Evolutionary conservation across 2,797 vertebrate genomes (phyloP), one percentile per base, ranked within the genome.

Genomic region (Brotula barbata): DNA sequence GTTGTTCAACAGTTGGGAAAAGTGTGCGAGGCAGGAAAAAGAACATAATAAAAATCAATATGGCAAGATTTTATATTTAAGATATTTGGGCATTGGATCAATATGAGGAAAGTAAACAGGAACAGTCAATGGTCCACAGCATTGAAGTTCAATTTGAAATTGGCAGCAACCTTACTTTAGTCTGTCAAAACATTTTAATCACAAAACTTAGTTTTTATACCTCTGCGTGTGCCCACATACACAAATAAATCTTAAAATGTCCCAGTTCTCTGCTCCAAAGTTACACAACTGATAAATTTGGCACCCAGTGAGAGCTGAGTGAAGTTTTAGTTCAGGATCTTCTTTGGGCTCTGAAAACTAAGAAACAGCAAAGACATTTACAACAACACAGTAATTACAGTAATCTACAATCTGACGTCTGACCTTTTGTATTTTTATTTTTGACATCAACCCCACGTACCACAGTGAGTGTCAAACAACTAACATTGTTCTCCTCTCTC

Each of bases 91-190:
- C 12, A 75, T 70, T 57, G 71, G 65, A 72, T 81, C 41, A 70
- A 39, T 74, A 53, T 54, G 16, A 60, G 50, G 61, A 77, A 77
- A 77, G 75, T 84, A 83, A 87, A 85, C 71, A 59, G 31, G 31
- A 7, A 37, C 2, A 25, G 55, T 45, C 33, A 20, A 57, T 1
- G 43, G 55, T 6, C 25, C 37, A 42, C 15, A 33, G 6, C 31
- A 7, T 6, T 33, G 11, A 6, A 33, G 31, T 33, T 33, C 31
- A 33, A 33, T 4, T 28, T 28, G 25, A 33, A 33, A 33, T 33
- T 33, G 31, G 31, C 31, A 33, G 9, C 19, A 19, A 23, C 28
- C 19, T 64, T 22, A 51, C 20, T 21, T 21, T 40, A 67, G 14
- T 11, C 22, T 37, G n/a, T 57, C 16, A 55, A 11, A 25, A 43